Conservation (phyloP, 1,140 invertebrate genomes). For the Saccostrea echinata region DNA sequence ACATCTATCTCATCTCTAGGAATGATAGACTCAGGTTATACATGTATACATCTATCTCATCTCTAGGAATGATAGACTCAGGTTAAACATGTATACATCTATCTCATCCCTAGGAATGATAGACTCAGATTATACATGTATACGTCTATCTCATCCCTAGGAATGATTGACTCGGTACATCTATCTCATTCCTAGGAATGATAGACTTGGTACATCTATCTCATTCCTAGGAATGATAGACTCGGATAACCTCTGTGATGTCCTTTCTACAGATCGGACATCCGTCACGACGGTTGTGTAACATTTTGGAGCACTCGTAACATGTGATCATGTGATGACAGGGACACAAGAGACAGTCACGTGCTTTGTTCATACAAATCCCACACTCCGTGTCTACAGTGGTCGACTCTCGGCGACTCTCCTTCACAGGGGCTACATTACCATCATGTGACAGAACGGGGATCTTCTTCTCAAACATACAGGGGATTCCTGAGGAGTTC, state of each 20-base stretch:
- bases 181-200: too few species aligned
- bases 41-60: too few species aligned
- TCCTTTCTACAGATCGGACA: conserved; percentile 81
- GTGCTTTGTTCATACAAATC: conserved; percentile 81
- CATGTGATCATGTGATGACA: conserved; percentile 82
- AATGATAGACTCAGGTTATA: too few species aligned
- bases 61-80: too few species aligned
- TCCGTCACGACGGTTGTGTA: conserved; percentile 79
- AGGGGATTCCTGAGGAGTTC: conserved; percentile 64
- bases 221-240: conserved; percentile 72
- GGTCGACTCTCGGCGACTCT: conserved; percentile 49
- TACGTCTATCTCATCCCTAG: too few species aligned
- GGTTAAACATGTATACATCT: too few species aligned
- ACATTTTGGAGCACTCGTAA: conserved; percentile 78
- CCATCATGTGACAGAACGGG: conserved; percentile 70
- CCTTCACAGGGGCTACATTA: conserved; percentile 65
- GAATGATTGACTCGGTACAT: too few species aligned
- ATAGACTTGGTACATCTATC: too few species aligned
- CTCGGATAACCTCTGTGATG: conserved; percentile 77
- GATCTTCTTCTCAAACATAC: conserved; percentile 63
- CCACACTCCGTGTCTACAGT: conserved; percentile 80
- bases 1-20: too few species aligned
- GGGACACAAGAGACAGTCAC: conserved; percentile 81
- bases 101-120: too few species aligned
- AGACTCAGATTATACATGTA: too few species aligned